phyloP scores from a whole-genome alignment of 92 coral and sea anemone genomes.

The Phenganax subtilis region DNA sequence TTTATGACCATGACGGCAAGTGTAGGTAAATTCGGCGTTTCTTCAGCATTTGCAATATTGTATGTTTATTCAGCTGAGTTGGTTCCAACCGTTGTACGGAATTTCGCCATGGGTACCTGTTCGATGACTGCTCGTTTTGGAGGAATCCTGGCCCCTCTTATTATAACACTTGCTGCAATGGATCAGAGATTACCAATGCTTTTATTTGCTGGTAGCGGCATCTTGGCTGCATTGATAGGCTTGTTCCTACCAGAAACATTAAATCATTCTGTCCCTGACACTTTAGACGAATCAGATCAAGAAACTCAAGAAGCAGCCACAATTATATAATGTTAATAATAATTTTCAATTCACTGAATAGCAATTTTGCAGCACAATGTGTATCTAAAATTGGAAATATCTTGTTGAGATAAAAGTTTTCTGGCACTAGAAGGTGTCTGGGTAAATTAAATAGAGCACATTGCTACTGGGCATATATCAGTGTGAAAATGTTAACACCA shows the following conservation, averaged over 20 bases:
- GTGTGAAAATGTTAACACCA: too few species aligned
- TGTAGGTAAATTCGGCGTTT: conserved; percentile 56
- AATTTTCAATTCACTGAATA: too few species aligned
- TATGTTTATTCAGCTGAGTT: conserved; percentile 63
- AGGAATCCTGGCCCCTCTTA: conserved; percentile 61
- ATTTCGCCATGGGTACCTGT: conserved; percentile 58
- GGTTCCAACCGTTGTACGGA: conserved; percentile 65
- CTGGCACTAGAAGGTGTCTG: too few species aligned
- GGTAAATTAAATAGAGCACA: too few species aligned
- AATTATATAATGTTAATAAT: background rate
- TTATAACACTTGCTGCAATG: conserved; percentile 57
- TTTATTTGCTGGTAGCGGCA: conserved; percentile 46
- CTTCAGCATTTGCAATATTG: conserved; percentile 53
- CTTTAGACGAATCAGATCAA: conserved; percentile 48
- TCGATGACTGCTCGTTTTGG: conserved; percentile 56
- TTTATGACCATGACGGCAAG: conserved; percentile 50
- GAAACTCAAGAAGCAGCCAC: background rate
- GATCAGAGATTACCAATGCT: conserved; percentile 63
- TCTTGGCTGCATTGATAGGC: conserved; percentile 53
- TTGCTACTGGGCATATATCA: too few species aligned
- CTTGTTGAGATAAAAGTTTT: too few species aligned
- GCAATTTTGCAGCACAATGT: too few species aligned
- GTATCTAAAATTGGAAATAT: too few species aligned
- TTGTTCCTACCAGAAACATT: conserved; percentile 65
- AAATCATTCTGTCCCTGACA: conserved; percentile 59